A percentile compares a stretch with the other conserved stretches of the same genome.
Conservation (phyloP, 2,888 invertebrate species). For the Torymus aiolomorphi region DNA sequence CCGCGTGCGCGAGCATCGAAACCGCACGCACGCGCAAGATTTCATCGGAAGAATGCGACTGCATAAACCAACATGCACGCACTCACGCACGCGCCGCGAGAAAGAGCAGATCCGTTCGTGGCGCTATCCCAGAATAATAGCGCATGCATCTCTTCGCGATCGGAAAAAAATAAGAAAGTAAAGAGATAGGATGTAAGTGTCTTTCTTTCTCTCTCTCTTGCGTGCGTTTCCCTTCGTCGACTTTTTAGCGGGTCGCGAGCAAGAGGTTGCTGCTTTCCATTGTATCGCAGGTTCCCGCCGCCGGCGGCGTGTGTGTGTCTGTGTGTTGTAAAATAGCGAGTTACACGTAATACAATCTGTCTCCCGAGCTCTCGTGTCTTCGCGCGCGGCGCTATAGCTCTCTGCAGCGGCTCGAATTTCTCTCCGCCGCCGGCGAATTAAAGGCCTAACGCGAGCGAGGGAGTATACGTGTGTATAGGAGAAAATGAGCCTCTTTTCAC, state of each 20-base stretch:
- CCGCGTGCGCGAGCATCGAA: too few relatives aligned
- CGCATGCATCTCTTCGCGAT: too few relatives aligned
- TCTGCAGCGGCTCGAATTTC: constrained; percentile 12
- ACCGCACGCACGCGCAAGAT: too few relatives aligned
- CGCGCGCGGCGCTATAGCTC: too few relatives aligned
- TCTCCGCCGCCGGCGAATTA: not conserved
- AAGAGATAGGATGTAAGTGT: not conserved
- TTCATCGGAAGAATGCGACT: too few relatives aligned
- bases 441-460: not conserved
- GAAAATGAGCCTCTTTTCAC: too few relatives aligned
- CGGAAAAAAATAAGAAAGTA: constrained; percentile 36
- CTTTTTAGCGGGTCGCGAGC: constrained; percentile 57
- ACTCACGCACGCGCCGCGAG: too few relatives aligned
- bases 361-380: too few relatives aligned
- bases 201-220: not conserved
- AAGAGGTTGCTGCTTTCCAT: constrained; percentile 57
- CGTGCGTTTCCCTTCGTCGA: constrained; percentile 8
- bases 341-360: constrained; percentile 57
- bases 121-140: too few relatives aligned
- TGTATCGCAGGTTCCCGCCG: constrained; percentile 62
- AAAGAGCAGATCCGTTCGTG: too few relatives aligned
- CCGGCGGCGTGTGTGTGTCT: constrained; percentile 27
- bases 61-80: too few relatives aligned
- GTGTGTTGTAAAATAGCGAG: constrained; percentile 57
- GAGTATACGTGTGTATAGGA: too few relatives aligned